phyloP scores from a whole-genome alignment of 2,888 invertebrate genomes.

The Hylaea fasciaria region DNA sequence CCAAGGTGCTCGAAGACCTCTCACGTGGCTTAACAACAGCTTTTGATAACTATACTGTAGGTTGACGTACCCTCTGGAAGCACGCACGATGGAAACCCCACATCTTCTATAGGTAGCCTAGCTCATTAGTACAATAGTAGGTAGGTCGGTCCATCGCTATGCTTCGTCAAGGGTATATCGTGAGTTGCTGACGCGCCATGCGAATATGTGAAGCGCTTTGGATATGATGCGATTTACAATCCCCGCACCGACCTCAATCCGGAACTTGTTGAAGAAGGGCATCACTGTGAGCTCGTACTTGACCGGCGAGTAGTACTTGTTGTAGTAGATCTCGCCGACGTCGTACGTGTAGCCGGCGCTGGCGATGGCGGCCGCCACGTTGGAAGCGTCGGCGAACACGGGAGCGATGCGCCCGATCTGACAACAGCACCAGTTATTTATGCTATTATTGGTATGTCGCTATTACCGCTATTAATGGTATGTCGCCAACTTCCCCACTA shows the following conservation, averaged over 20 bases:
- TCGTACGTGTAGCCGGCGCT: conserved; percentile 84
- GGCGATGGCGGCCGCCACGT: conserved; percentile 86
- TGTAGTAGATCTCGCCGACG: conserved; percentile 88
- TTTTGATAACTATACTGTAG: no score
- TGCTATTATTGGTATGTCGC: not conserved
- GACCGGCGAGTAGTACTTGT: conserved; percentile 88
- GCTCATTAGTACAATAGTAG: no score
- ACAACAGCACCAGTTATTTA: not conserved
- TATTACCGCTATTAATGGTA: no score
- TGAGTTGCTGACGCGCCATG: no score
- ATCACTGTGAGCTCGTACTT: conserved; percentile 86
- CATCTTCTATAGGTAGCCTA: no score
- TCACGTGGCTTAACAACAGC: no score
- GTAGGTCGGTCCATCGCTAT: no score
- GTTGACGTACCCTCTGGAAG: no score
- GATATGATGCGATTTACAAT: not conserved
- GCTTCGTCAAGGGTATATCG: no score
- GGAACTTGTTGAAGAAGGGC: conserved; percentile 85
- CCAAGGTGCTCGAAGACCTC: no score
- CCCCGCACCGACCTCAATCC: conserved; percentile 69
- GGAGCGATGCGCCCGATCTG: conserved; percentile 89
- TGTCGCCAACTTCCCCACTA: no score
- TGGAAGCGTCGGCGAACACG: conserved; percentile 87
- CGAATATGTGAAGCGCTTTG: not conserved
- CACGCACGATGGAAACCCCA: no score